These are phyloP conservation scores for Hemicentrotus pulcherrimus DNA, from an alignment of 35 echinoderm and acorn worm genomes.

Conservation along the genomic window DNA sequence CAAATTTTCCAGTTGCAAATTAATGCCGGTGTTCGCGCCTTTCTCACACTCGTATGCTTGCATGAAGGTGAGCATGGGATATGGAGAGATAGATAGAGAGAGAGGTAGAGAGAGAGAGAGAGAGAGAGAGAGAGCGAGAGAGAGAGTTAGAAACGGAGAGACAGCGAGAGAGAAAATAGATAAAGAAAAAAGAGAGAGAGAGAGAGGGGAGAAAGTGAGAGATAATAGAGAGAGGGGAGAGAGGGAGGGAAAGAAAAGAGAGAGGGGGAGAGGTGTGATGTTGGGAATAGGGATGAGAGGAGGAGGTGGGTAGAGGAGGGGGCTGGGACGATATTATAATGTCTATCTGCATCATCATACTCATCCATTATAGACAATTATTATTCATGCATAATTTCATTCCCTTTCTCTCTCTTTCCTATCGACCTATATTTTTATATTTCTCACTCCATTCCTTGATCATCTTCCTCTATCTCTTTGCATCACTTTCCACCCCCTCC, in stretches of 20 bases:
- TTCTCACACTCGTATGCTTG: neutral
- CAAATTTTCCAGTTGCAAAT: constrained; percentile 52
- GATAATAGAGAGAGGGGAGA: neutral
- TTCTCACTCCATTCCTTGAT: neutral
- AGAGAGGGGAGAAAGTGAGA: neutral
- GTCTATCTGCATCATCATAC: no score
- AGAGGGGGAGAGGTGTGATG: neutral
- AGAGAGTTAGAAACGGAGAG: no score
- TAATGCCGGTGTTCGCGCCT: constrained; percentile 22
- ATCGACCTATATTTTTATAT: neutral
- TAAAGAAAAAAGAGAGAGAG: neutral
- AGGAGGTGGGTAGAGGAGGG: neutral
- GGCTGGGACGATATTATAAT: neutral
- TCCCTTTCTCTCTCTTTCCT: neutral
- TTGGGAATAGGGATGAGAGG: no score
- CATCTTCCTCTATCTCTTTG: neutral
- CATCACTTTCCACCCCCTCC: neutral
- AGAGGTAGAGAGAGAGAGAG: no score
- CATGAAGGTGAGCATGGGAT: neutral
- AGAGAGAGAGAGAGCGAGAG: no score
- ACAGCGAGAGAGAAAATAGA: no score
- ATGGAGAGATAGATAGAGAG: neutral
- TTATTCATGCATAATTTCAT: neutral
- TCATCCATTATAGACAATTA: no score
- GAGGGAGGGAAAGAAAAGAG: neutral